These are phyloP conservation scores for Dromiciops gliroides DNA, from an alignment of 2,113 vertebrate species.

Conservation along the genomic window DNA sequence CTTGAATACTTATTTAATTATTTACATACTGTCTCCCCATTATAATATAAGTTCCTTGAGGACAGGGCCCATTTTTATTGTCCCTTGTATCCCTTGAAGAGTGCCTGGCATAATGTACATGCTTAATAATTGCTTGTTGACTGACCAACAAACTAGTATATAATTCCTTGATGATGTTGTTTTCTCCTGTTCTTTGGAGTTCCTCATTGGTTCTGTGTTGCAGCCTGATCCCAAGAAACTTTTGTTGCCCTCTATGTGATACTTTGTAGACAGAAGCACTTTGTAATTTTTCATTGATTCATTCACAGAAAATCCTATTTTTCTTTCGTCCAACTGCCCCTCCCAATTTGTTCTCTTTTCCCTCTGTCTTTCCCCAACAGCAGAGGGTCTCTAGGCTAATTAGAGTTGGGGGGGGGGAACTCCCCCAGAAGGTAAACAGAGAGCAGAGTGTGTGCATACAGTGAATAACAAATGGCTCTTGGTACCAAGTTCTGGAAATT, in stretches of 20 bases:
- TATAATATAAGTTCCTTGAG: background rate
- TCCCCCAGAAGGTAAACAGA: slow-evolving; percentile 82
- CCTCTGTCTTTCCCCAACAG: slow-evolving; percentile 38
- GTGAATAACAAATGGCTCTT: slow-evolving; percentile 82
- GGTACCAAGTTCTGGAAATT: slow-evolving; percentile 83
- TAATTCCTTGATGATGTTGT: background rate
- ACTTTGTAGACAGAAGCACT: background rate
- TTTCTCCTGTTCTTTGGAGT: background rate
- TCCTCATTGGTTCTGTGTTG: background rate
- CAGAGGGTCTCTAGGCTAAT: slow-evolving; percentile 68
- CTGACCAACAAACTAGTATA: background rate
- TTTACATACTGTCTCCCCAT: background rate
- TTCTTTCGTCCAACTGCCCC: background rate
- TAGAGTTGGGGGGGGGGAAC: slow-evolving; percentile 56
- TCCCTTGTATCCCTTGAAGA: background rate
- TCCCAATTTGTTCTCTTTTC: slow-evolving; percentile 2
- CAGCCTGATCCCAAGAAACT: background rate
- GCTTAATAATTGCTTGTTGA: background rate
- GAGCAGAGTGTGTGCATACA: slow-evolving; percentile 66
- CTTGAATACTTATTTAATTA: background rate
- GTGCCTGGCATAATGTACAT: background rate
- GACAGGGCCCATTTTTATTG: background rate
- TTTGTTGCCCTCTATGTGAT: background rate
- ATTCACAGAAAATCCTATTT: background rate
- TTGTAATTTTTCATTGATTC: background rate